Evolutionary conservation across 37 sponge, comb jelly and placozoan species (phyloP).

Genomic region (Aplysina aerophoba): DNA sequence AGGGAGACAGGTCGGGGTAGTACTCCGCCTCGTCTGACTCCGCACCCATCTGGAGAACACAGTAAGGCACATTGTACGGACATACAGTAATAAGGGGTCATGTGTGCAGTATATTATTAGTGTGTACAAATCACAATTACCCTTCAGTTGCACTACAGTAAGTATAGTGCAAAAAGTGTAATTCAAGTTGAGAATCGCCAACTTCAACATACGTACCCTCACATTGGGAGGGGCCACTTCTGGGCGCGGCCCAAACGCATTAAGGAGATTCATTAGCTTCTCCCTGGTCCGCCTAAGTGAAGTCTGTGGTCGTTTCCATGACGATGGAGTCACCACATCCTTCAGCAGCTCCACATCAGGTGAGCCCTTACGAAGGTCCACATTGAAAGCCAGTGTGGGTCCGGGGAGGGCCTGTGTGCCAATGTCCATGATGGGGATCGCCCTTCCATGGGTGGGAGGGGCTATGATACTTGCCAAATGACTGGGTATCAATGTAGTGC

Average conservation of each 20-base stretch:
- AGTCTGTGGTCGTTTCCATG: constrained; percentile 66
- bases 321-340: constrained; percentile 4
- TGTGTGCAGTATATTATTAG: no score
- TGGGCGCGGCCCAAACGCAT: constrained; percentile 61
- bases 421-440: constrained; percentile 64
- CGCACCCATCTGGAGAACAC: not conserved
- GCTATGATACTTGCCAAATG: constrained; percentile 72
- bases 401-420: constrained; percentile 84
- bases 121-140: no score
- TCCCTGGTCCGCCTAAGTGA: constrained; percentile 66
- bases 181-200: no score
- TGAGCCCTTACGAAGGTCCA: constrained; percentile 62
- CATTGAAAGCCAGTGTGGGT: constrained; percentile 76
- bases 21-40: not conserved
- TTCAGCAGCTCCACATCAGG: constrained; percentile 54
- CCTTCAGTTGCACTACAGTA: no score
- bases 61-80: no score
- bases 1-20: not conserved
- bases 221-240: constrained; percentile 17
- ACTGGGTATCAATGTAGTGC: no score
- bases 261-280: constrained; percentile 60
- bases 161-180: no score
- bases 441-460: constrained; percentile 54
- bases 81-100: no score
- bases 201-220: no score